A percentile compares a stretch with the other conserved stretches of the same genome.
phyloP scores from a whole-genome alignment of 2,113 vertebrate genomes.

The Paradoxurus hermaphroditus region DNA sequence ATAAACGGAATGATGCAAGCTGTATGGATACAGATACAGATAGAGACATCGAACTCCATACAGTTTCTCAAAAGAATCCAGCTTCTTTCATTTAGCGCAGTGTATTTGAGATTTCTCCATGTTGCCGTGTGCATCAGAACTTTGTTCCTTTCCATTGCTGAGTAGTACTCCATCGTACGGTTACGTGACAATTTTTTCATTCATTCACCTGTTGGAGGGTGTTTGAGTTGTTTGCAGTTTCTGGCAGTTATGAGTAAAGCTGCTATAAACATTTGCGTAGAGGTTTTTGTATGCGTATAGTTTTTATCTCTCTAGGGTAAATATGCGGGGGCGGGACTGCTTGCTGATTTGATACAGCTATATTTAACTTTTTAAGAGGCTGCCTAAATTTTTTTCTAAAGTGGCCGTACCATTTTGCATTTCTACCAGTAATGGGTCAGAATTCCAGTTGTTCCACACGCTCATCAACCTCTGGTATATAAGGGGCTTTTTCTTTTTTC shows the following conservation, averaged over 20 bases:
- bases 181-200: not conserved
- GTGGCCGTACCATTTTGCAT: not conserved
- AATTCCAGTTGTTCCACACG: not conserved
- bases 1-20: not conserved
- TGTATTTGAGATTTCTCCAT: not conserved
- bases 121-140: not conserved
- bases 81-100: not conserved
- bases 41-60: not conserved
- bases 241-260: not conserved
- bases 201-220: not conserved
- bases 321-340: not conserved
- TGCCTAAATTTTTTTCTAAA: not conserved
- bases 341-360: not conserved
- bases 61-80: not conserved
- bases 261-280: not conserved
- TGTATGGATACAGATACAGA: not conserved
- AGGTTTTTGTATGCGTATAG: not conserved
- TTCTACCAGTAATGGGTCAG: not conserved
- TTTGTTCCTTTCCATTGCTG: not conserved
- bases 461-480: not conserved
- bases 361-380: slow-evolving; percentile 8
- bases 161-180: not conserved
- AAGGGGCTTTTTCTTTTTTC: not conserved
- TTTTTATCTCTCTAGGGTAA: not conserved
- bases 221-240: not conserved